These are phyloP conservation scores for Aselliscus stoliczkanus DNA, from an alignment of 2,797 vertebrate genomes.

Conservation along the genomic window DNA sequence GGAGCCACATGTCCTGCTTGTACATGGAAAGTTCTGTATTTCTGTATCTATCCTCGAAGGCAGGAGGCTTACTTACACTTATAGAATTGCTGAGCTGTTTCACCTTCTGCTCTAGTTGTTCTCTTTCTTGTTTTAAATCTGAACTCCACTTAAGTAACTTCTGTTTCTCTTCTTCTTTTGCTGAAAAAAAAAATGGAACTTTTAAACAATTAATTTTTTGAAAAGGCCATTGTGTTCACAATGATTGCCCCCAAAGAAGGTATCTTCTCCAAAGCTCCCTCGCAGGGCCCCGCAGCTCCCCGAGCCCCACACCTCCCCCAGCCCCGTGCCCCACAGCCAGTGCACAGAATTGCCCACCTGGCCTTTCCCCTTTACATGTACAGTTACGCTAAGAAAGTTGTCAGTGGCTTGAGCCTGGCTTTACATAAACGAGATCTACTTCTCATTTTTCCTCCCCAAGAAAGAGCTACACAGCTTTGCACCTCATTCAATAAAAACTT, in stretches of 20 bases:
- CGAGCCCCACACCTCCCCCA: not conserved
- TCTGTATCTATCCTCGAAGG: fast-evolving
- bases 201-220: slow-evolving; percentile 9
- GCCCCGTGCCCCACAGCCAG: not conserved
- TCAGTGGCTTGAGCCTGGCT: not conserved
- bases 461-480: not conserved
- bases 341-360: not conserved
- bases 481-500: not conserved
- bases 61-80: slow-evolving; percentile 86
- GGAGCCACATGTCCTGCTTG: fast-evolving
- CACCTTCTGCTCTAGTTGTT: slow-evolving; percentile 97
- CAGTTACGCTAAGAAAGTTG: not conserved
- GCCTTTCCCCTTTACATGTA: not conserved
- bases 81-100: slow-evolving; percentile 98
- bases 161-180: slow-evolving; percentile 99
- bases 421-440: not conserved
- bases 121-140: slow-evolving; percentile 96
- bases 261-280: no score
- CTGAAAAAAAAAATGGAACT: slow-evolving; percentile 79
- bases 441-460: not conserved
- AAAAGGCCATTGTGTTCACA: not conserved
- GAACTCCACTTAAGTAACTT: slow-evolving; percentile 98
- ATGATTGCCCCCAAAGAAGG: not conserved
- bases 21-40: fast-evolving
- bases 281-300: no score